A percentile compares a stretch with the other conserved stretches of the same genome.
These are phyloP conservation scores for Heliothis peltigera DNA, from an alignment of 2,888 invertebrate genomes.

Conservation along the genomic window DNA sequence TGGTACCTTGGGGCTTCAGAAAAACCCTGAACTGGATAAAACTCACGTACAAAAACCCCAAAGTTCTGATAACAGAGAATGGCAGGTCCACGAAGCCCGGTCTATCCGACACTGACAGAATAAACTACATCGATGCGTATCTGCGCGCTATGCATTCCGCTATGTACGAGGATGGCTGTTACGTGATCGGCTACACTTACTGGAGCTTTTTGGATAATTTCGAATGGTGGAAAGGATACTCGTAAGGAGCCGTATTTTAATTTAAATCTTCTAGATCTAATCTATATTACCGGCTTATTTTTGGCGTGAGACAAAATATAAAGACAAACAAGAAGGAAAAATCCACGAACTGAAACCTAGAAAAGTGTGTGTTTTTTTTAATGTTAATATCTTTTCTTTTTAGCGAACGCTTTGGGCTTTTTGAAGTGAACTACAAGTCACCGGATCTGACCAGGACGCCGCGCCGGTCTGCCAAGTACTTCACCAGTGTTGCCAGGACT, in stretches of 20 bases:
- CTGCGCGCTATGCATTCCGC: conserved; percentile 84
- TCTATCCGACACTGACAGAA: conserved; percentile 83
- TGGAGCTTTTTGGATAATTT: conserved; percentile 96
- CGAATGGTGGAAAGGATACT: conserved; percentile 94
- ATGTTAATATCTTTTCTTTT: too few species aligned
- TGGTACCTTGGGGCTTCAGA: conserved; percentile 92
- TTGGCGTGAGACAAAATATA: too few species aligned
- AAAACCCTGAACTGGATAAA: conserved; percentile 91
- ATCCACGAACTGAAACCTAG: too few species aligned
- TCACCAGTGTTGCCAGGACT: conserved; percentile 71
- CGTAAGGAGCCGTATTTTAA: too few species aligned
- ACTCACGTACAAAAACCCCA: conserved; percentile 89
- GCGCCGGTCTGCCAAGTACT: conserved; percentile 90
- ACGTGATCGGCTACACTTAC: conserved; percentile 92
- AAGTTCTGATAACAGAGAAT: conserved; percentile 91
- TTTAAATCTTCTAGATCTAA: too few species aligned
- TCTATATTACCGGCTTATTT: too few species aligned
- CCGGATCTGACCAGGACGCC: conserved; percentile 89
- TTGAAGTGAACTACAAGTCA: conserved; percentile 91
- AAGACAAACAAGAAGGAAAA: too few species aligned
- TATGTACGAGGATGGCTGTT: conserved; percentile 88
- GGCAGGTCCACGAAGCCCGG: conserved; percentile 88
- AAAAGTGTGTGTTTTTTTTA: too few species aligned
- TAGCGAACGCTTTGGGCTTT: conserved; percentile 92
- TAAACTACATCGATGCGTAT: conserved; percentile 88